Evolutionary conservation across 2,888 invertebrate species (phyloP), one percentile per base, ranked within the genome.

Genomic region (Chrysotoxum bicinctum): DNA sequence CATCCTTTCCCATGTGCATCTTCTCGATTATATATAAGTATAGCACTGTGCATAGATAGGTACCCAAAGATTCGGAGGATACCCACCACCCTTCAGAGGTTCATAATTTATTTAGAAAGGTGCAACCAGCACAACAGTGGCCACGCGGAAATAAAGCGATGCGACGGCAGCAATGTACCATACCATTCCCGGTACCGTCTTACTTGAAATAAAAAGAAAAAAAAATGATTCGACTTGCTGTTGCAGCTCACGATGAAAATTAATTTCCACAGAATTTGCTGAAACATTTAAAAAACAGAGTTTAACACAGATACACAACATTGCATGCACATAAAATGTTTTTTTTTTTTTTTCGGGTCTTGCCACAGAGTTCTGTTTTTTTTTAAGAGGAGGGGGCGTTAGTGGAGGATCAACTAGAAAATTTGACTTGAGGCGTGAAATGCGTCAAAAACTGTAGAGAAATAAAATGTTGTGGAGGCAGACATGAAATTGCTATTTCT

Each of bases 101-200:
- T 75, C 72, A 80, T 80, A 85, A 85, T 80, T 85, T 80, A 85
- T 85, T 85, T 80, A 80, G 75, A 76, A 76, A 40, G 56, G 64
- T 76, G 80, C 76, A 85, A 68, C 66, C 43, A 80, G 30, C 56
- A 43, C 68, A 84, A 66, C 62, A 72, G 80, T 76, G 66, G 80
- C 75, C 80, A 70, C 72, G 72, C 73, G 76, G 43, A 79, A 75
- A 68, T 68, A 62, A 58, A 62, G 56, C 64, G 50, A 69, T 58
- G 43, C 52, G 48, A 76, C 43, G 75, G 58, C 56, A 21, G 12
- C 16, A 52, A 50, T 50, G n/a, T 26, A 26, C 50, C 23, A 50
- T 7, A 23, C 48, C 50, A 21, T n/a, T n/a, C n/a, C 16, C 3
- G 21, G 23, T 52, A 69, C 70, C 70, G 56, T 54, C 50, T 75